Evolutionary conservation across 2,888 invertebrate genomes (phyloP), one percentile per base, ranked within the genome.

Genomic region (Cataglyphis cursor): DNA sequence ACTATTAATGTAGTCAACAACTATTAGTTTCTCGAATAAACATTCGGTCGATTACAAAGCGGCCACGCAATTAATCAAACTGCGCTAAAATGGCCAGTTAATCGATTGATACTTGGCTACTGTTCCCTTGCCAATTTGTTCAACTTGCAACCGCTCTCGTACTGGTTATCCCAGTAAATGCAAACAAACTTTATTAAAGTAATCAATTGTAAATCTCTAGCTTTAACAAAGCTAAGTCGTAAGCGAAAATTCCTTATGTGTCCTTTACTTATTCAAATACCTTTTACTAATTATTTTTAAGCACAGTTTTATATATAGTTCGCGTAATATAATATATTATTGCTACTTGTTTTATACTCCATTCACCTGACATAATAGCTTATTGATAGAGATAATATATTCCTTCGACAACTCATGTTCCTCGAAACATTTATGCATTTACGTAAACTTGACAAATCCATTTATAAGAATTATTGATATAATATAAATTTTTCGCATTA

Each of bases 161-260:
- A 68, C 15, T 68, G 78, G 80, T 90, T 90, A 70, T 88, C 87
- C 90, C 90, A 91, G 76, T 92, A 91, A 28, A 92, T 59, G 82
- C 90, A 92, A 38, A 91, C 85, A 15, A 90, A 89, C 48, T 78
- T 81, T 31, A 91, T 88, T 48, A 89, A 70, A 41, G 85, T 74
- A 18, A 28, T 91, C 68, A 91, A 68, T 70, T 90, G 83, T 35
- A 91, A 87, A 3, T 81, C 48, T 73, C 72, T 84, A 92, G 80
- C 68, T 83, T 86, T 9, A 92, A 15, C 38, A 92, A 59, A 6
- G 90, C 89, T 73, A 91, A 91, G 81, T 92, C 92, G 65, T 89
- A 65, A n/a, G 87, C 90, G 75, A 90, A 92, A 83, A 92, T 91
- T 6, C 0, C 90, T 91, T 15, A 87, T 82, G 51, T 91, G 92